Conservation (phyloP, 2,113 vertebrate species). For the Onychostoma macrolepis region DNA sequence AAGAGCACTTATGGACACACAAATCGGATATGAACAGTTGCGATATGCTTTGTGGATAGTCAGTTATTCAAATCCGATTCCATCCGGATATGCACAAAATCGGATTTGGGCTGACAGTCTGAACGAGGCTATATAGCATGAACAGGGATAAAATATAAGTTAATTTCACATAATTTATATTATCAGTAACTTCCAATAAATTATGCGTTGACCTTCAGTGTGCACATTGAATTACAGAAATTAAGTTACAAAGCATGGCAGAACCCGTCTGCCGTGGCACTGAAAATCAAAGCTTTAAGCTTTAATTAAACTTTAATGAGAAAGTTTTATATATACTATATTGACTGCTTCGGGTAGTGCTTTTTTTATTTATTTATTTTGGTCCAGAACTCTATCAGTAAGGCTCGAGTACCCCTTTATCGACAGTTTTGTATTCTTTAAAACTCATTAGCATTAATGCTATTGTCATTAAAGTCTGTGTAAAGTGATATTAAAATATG, state of each 20-base stretch:
- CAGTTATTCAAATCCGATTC: too few relatives aligned
- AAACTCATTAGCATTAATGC: background rate
- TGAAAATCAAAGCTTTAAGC: background rate
- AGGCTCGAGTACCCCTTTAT: background rate
- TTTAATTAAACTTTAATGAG: background rate
- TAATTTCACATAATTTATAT: too few relatives aligned
- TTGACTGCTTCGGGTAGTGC: too few relatives aligned
- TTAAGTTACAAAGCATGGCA: background rate
- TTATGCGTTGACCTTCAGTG: background rate
- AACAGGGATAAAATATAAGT: too few relatives aligned
- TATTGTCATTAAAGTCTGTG: background rate
- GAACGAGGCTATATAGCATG: too few relatives aligned
- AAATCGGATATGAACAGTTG: too few relatives aligned
- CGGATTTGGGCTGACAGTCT: too few relatives aligned
- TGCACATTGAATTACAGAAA: background rate
- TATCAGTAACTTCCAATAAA: background rate
- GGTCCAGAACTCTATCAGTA: background rate
- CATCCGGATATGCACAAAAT: too few relatives aligned
- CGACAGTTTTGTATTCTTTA: background rate
- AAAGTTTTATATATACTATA: background rate
- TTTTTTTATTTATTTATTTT: too few relatives aligned
- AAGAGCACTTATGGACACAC: too few relatives aligned
- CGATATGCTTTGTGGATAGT: too few relatives aligned
- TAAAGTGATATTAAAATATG: too few relatives aligned
- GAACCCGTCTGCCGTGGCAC: background rate